These are phyloP conservation scores for Monopis laevigella DNA, from an alignment of 2,888 invertebrate species.

Conservation along the genomic window DNA sequence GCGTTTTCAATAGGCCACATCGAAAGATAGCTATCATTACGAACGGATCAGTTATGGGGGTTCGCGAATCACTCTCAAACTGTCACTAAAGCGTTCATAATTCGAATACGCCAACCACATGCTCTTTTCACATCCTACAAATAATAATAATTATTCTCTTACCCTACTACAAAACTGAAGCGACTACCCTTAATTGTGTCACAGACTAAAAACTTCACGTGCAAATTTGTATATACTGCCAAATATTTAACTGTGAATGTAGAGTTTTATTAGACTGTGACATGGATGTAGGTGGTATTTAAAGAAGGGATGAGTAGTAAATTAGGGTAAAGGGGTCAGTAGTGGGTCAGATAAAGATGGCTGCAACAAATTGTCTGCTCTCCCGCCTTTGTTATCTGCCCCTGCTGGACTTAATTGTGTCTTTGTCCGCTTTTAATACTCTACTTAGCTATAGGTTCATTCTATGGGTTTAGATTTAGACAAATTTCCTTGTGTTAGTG, in stretches of 20 bases:
- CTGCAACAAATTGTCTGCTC: constrained; percentile 64
- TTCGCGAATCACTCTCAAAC: constrained; percentile 55
- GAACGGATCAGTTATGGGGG: constrained; percentile 23
- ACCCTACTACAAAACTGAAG: constrained; percentile 8
- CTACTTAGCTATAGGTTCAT: constrained; percentile 42
- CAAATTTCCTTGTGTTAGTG: too few species aligned
- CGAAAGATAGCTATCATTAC: constrained; percentile 41
- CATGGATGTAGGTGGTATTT: neutral
- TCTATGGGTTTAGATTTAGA: constrained; percentile 24
- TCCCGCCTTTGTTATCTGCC: constrained; percentile 54
- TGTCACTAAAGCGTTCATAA: constrained; percentile 58
- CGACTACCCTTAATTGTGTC: constrained; percentile 9
- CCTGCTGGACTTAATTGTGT: constrained; percentile 63
- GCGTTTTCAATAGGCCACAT: constrained; percentile 27
- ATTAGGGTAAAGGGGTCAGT: constrained; percentile 65
- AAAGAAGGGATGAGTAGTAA: constrained; percentile 40
- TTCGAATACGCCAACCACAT: constrained; percentile 46
- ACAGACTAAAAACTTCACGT: constrained; percentile 26
- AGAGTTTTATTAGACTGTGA: neutral
- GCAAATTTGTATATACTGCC: neutral
- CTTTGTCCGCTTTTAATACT: constrained; percentile 47
- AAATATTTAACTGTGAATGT: neutral
- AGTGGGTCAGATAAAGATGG: constrained; percentile 60
- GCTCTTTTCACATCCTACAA: constrained; percentile 52
- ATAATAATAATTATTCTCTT: constrained; percentile 38